These are phyloP conservation scores for Lophura nycthemera DNA, from an alignment of 2,113 vertebrate genomes.

Conservation along the genomic window DNA sequence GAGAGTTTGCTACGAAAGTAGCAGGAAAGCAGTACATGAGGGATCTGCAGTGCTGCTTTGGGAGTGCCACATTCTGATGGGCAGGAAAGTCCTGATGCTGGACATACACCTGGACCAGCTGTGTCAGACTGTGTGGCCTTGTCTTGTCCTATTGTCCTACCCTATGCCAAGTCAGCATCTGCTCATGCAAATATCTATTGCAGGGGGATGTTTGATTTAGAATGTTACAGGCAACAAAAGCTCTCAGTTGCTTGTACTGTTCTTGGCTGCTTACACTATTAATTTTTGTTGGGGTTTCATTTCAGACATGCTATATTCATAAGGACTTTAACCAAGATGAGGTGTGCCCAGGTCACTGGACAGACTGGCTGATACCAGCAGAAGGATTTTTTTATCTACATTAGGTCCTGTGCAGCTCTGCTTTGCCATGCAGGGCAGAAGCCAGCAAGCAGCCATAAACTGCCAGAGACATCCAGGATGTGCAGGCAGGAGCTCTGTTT, in stretches of 20 bases:
- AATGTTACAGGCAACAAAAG: not conserved
- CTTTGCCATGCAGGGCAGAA: not conserved
- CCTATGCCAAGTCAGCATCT: not conserved
- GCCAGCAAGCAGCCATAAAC: not conserved
- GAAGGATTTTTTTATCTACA: not conserved
- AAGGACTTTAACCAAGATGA: not conserved
- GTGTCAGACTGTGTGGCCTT: not conserved
- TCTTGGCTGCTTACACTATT: not conserved
- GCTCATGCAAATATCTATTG: not conserved
- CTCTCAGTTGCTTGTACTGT: not conserved
- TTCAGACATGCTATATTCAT: not conserved
- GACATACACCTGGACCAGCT: not conserved
- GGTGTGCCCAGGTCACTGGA: not conserved
- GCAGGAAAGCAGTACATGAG: no score
- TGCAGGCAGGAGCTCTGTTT: rapidly evolving
- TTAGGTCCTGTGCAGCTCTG: not conserved
- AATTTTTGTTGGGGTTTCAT: not conserved
- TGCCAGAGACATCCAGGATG: not conserved
- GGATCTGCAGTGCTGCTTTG: not conserved
- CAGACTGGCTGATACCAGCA: not conserved
- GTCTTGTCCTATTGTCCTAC: not conserved
- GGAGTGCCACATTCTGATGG: not conserved
- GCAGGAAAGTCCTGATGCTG: not conserved
- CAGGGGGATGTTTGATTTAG: not conserved
- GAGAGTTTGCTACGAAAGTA: no score